A percentile compares a stretch with the other conserved stretches of the same genome.
Evolutionary conservation across 2,113 vertebrate genomes (phyloP).

Genomic region (Phylloscopus trochilus): DNA sequence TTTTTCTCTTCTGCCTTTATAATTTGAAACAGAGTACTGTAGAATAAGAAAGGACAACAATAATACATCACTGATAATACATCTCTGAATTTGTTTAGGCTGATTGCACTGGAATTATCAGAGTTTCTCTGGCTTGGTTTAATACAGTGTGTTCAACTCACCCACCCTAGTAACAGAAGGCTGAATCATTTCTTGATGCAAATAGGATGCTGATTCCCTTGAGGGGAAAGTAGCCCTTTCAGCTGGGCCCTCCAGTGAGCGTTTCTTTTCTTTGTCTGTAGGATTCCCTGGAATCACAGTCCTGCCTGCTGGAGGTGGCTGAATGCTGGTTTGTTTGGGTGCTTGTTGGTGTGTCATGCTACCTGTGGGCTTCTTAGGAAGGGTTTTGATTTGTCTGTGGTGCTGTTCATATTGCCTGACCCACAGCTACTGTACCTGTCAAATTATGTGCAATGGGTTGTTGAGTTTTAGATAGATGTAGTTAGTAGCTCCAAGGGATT

Average conservation of each 20-base stretch:
- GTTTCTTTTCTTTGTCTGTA: background rate
- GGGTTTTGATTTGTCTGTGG: background rate
- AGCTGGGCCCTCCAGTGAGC: background rate
- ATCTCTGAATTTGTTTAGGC: background rate
- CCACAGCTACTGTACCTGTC: background rate
- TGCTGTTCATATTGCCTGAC: background rate
- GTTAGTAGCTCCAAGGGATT: background rate
- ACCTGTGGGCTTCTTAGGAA: background rate
- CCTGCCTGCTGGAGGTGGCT: background rate
- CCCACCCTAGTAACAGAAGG: background rate
- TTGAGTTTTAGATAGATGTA: background rate
- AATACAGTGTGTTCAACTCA: background rate
- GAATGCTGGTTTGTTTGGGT: background rate
- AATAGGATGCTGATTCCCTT: background rate
- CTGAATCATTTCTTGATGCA: background rate
- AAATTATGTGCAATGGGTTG: background rate
- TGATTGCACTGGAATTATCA: background rate
- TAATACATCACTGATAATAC: background rate
- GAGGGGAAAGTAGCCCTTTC: background rate
- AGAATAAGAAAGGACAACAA: fast-evolving
- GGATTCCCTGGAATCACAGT: background rate
- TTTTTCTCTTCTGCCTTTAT: background rate
- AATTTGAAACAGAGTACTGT: background rate
- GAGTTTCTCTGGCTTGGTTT: background rate
- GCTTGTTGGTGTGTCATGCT: background rate